Evolutionary conservation across 2,888 invertebrate species (phyloP), one percentile per base, ranked within the genome.

Genomic region (Biston stratarius): DNA sequence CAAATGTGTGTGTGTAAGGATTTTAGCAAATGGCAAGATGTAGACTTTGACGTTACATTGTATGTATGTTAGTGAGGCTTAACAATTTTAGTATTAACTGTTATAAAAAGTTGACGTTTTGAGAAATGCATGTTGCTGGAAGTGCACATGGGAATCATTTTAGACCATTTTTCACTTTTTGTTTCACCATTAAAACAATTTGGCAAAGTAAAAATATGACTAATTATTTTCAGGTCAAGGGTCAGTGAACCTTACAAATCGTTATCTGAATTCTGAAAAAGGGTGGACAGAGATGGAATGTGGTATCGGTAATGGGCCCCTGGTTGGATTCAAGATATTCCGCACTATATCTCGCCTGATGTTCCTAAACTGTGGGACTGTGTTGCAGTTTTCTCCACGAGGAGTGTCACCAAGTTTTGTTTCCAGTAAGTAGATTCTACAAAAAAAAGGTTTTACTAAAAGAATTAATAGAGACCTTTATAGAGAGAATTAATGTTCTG

Each of bases 231-330:
- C 85, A 90, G 97, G 98, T 49, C 94, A 95, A 38, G 97, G 97
- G 0, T 96, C 96, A n/a, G 95, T 99, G 58, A 96, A 96, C 76
- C 86, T 97, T 14, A 95, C 97, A 7, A 96, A 97, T 78, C 95
- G 97, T 68, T 95, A 97, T 78, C 94, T 98, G 12, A 94, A 97
- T 62, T 97, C 97, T 0, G 96, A 97, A 61, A 97, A 96, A 85
- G 97, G 97, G 12, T 98, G 98, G 98, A 94, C 97, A 6, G 99
- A 99, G 92, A 88, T 97, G 11, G 98, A 98, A 83, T 87, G 97
- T 61, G 97, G 97, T 1, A 97, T 97, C 60, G 98, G 98, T 1
- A 97, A 97, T 89, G 98, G 98, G 0, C 96, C 98, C 0, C 91
- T 96, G 0, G 77, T 97, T 53, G 96, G 97, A 0, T 87, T 98